Base-by-base conservation (phyloP, 2,888 invertebrate genomes). In the Spilosoma lubricipeda region DNA sequence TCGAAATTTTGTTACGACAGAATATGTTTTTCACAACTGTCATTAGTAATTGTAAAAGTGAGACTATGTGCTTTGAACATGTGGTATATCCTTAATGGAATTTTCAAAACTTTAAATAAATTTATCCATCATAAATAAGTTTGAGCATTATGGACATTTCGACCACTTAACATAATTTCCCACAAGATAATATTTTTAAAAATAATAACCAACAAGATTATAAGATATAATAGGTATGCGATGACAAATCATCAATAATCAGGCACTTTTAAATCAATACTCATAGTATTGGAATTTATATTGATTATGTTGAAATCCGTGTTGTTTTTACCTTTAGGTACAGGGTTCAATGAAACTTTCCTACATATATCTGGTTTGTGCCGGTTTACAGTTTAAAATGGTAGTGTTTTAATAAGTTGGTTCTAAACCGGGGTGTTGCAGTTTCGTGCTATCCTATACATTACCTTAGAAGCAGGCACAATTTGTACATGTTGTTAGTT, bases 171-270 rank as follows among this genome's bases (percentile, higher is more conserved):
- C n/a, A 71, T 48, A 63, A 64, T 36, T 77, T 71, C 70, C 30
- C 65, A 75, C 68, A 68, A 69, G 48, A 56, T 70, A 72, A 75
- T n/a, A n/a, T n/a, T n/a, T n/a, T n/a, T n/a, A n/a, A n/a, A n/a
- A n/a, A n/a, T n/a, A n/a, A n/a, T n/a, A n/a, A n/a, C 76, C 70
- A 75, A 70, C 63, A 66, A 72, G 64, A 66, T 74, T 79, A 82
- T 74, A 68, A 72, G 65, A 76, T 64, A 27, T 74, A 45, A 11
- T n/a, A 63, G 70, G 80, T 67, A 78, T 75, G 52, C 68, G 81
- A 80, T 85, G 86, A 86, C 86, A 80, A 85, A 86, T 86, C 77
- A 52, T 36, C 65, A 76, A 67, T 78, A 77, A 84, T 79, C 77
- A 67, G 67, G 42, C 67, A 78, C 74, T 73, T 81, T 80, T 80